phyloP scores from a whole-genome alignment of 53 echinoderm and acorn worm genomes.

The Temnopleurus reevesii region DNA sequence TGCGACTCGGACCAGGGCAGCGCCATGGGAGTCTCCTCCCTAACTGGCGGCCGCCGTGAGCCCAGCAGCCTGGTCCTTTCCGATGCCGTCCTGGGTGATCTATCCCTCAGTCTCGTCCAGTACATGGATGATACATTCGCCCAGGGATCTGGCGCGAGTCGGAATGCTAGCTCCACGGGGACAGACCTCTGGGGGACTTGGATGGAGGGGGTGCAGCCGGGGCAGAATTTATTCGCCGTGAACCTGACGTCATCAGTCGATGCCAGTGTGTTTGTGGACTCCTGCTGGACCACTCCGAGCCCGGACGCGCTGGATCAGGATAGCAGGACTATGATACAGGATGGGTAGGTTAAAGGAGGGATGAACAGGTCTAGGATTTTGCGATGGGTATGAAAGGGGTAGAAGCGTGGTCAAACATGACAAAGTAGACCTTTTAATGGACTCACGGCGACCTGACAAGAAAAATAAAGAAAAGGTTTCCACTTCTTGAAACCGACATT shows the following conservation, averaged over 20 bases:
- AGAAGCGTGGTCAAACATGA: too few species aligned
- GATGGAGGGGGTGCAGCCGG: not conserved
- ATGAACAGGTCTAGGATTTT: too few species aligned
- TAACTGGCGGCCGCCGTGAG: not conserved
- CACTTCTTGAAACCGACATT: too few species aligned
- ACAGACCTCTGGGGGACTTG: not conserved
- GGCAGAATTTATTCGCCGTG: conserved; percentile 34
- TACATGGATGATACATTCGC: conserved; percentile 47
- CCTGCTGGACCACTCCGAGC: conserved; percentile 44
- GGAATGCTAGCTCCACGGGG: not conserved
- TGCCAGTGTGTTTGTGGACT: conserved; percentile 44
- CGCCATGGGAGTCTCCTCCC: not conserved
- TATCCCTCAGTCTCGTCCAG: conserved; percentile 43
- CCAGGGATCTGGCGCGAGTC: not conserved
- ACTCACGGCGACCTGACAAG: too few species aligned
- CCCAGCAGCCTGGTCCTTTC: conserved; percentile 2
- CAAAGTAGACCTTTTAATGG: too few species aligned
- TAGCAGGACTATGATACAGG: not conserved
- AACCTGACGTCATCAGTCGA: conserved; percentile 46
- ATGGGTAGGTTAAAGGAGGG: conserved; percentile 51
- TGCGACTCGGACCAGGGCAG: conserved; percentile 1
- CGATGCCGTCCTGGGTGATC: conserved; percentile 13
- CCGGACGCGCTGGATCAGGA: conserved; percentile 7
- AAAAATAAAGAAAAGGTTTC: too few species aligned
- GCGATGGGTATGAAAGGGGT: too few species aligned